Evolutionary conservation across 2,113 vertebrate genomes (phyloP).

Genomic region (Mola mola): DNA sequence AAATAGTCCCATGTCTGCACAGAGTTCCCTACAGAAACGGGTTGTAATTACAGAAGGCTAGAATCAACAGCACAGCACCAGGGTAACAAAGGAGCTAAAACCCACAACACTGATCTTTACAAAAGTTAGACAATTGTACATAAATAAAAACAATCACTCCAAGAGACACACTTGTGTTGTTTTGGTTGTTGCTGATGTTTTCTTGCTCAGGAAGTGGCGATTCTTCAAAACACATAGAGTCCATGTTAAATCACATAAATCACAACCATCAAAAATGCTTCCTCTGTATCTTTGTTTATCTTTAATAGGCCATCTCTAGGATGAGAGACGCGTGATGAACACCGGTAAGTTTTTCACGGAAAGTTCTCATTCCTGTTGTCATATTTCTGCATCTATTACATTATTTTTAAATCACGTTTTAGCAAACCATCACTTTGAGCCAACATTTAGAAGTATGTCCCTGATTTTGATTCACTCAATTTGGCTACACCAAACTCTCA

Average conservation of each 20-base stretch:
- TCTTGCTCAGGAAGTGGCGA: too few relatives aligned
- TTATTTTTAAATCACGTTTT: too few relatives aligned
- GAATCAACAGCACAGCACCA: conserved; percentile 44
- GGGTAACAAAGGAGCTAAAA: conserved; percentile 21
- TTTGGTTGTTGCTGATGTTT: too few relatives aligned
- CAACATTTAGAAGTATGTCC: not conserved
- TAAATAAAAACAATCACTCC: not conserved
- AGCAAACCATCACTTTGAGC: conserved; percentile 13
- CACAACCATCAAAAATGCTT: too few relatives aligned
- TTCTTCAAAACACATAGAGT: too few relatives aligned
- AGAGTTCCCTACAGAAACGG: conserved; percentile 23
- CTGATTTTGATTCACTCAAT: conserved; percentile 2
- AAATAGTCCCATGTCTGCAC: conserved; percentile 36
- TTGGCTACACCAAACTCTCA: too few relatives aligned
- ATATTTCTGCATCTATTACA: too few relatives aligned
- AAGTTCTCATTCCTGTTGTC: too few relatives aligned
- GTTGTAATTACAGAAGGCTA: conserved; percentile 17
- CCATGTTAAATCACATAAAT: not conserved
- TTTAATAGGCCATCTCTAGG: not conserved
- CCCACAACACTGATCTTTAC: conserved; percentile 21
- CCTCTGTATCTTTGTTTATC: not conserved
- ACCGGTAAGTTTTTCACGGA: too few relatives aligned
- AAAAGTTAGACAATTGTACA: not conserved
- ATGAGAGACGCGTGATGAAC: too few relatives aligned
- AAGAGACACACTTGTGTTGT: not conserved